Evolutionary conservation across 1,140 invertebrate genomes (phyloP), one percentile per base, ranked within the genome.

Genomic region (Chrysopa pallens): DNA sequence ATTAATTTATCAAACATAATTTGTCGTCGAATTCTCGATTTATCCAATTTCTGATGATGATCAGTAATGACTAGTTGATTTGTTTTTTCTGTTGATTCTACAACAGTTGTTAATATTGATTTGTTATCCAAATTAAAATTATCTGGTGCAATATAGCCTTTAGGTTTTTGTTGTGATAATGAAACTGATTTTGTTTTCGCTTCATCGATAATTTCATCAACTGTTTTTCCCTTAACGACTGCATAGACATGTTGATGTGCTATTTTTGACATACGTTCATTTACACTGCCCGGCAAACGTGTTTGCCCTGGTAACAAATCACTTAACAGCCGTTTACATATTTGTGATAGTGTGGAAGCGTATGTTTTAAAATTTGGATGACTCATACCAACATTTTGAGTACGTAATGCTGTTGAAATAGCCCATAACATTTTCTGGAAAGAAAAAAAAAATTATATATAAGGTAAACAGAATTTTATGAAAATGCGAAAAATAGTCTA

Each of bases 361-460:
- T 71, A 75, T 41, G 72, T 63, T 39, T 73, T 69, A 58, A 78
- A 80, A n/a, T 70, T 59, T 0, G 72, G 64, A 52, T 77, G 72
- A 4, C 57, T 65, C 62, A 74, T 68, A 1, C 63, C 64, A 48
- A 78, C 73, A n/a, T 73, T 73, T 58, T 73, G 73, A 13, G 58
- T 56, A 23, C 73, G 61, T 13, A 81, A 56, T 1, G 76, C 74
- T 51, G 76, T 71, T 1, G 74, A 69, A 33, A 80, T 73, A 0
- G 76, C 76, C 76, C 75, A 80, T 9, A 78, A 54, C 39, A 80
- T 59, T 66, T 81, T 81, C 76, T 79, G 50, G 39, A 60, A 68
- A 46, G 17, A 23, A 23, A 23, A 23, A 23, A 23, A n/a, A n/a
- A n/a, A n/a, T n/a, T n/a, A n/a, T n/a, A n/a, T n/a, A n/a, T n/a